Conservation (phyloP, 35 echinoderm and acorn worm genomes). For the Apostichopus parvimensis region DNA sequence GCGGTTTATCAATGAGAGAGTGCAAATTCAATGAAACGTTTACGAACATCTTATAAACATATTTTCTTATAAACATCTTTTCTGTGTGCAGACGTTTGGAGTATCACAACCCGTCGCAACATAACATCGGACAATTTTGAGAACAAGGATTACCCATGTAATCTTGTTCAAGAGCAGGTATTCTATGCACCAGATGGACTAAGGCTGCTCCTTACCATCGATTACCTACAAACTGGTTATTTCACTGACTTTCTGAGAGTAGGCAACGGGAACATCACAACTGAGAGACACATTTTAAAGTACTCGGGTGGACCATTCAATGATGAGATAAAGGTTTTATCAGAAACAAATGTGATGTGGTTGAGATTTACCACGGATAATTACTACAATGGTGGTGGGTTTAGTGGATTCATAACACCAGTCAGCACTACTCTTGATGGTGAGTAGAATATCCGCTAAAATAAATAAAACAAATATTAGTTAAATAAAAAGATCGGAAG, state of each 20-base stretch:
- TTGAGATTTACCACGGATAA: not conserved
- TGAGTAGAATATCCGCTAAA: not conserved
- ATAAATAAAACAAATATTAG: not conserved
- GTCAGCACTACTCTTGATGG: not conserved
- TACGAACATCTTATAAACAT: too few relatives aligned
- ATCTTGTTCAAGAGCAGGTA: not conserved
- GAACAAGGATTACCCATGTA: not conserved
- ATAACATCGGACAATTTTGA: not conserved
- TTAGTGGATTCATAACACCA: not conserved
- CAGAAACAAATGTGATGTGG: slow-evolving; percentile 5
- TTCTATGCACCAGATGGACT: not conserved
- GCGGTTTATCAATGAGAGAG: too few relatives aligned
- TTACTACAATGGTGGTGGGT: not conserved
- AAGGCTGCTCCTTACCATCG: not conserved
- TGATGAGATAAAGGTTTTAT: slow-evolving; percentile 3
- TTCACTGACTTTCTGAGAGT: not conserved
- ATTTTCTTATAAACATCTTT: too few relatives aligned
- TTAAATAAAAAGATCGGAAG: not conserved
- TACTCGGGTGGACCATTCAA: not conserved
- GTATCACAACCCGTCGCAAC: not conserved
- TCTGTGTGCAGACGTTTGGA: not conserved
- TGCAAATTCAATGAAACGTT: too few relatives aligned
- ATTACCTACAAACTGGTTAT: not conserved
- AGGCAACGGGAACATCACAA: not conserved
- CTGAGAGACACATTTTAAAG: not conserved